phyloP scores from a whole-genome alignment of 2,797 vertebrate genomes.

The Catharus ustulatus region DNA sequence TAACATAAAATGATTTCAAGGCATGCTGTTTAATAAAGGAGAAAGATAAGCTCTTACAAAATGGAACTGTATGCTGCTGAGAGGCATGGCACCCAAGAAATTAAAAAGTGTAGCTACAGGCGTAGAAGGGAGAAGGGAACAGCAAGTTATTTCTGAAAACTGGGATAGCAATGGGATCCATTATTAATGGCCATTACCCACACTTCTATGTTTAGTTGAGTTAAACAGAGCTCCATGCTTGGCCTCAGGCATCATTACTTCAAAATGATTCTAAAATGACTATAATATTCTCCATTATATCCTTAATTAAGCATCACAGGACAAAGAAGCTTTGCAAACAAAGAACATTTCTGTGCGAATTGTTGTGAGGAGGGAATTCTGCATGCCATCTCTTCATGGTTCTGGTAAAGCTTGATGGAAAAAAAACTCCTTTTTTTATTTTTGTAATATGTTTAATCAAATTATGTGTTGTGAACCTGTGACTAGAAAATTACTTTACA shows the following conservation, averaged over 20 bases:
- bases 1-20: not conserved
- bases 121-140: not conserved
- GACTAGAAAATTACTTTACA: constrained; percentile 13
- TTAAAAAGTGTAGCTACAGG: not conserved
- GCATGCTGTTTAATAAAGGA: not conserved
- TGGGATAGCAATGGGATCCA: not conserved
- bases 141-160: not conserved
- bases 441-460: constrained; percentile 31
- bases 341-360: not conserved
- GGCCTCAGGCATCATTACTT: constrained; percentile 59
- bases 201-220: not conserved
- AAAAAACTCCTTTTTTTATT: not conserved
- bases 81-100: not conserved
- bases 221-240: constrained; percentile 38
- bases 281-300: constrained; percentile 71
- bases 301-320: constrained; percentile 66
- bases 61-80: not conserved
- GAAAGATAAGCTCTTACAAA: not conserved
- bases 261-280: constrained; percentile 43
- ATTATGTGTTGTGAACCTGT: constrained; percentile 7
- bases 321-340: constrained; percentile 58
- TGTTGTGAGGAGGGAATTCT: constrained; percentile 29
- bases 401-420: not conserved
- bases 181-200: not conserved
- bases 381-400: constrained; percentile 2